phyloP scores from a whole-genome alignment of 2,888 invertebrate genomes.

The Celastrina argiolus region DNA sequence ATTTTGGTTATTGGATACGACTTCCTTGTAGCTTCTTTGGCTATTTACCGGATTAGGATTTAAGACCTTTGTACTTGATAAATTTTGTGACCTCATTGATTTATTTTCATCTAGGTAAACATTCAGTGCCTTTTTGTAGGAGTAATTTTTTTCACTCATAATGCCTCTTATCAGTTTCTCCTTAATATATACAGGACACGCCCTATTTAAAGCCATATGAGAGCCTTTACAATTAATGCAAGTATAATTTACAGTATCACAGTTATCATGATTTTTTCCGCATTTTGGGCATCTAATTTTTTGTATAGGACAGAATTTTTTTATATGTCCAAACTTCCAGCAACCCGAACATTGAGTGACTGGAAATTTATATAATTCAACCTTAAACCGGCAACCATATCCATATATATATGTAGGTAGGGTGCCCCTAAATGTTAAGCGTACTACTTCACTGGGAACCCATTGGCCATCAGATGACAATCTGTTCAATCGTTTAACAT shows the following conservation, averaged over 20 bases:
- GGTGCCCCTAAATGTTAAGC: slow-evolving; percentile 18
- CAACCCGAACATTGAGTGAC: slow-evolving; percentile 3
- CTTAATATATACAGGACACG: not conserved
- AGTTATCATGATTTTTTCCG: not conserved
- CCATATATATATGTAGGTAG: slow-evolving; percentile 1
- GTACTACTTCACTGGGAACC: slow-evolving; percentile 22
- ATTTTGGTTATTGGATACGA: not conserved
- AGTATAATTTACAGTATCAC: not conserved
- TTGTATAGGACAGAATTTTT: not conserved
- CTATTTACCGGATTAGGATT: not conserved
- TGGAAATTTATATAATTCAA: slow-evolving; percentile 6
- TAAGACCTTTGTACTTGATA: too few species aligned
- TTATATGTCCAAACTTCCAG: not conserved
- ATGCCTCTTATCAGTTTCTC: not conserved
- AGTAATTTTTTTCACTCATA: not conserved
- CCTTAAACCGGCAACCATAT: not conserved
- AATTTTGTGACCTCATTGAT: too few species aligned
- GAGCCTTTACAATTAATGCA: not conserved
- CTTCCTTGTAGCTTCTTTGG: not conserved
- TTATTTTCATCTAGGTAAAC: too few species aligned
- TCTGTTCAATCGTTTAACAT: slow-evolving; percentile 27
- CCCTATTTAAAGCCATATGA: not conserved
- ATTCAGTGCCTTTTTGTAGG: not conserved
- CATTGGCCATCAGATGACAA: slow-evolving; percentile 13
- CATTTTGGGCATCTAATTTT: slow-evolving; percentile 1